These are phyloP conservation scores for Barnardius zonarius DNA, from an alignment of 2,113 vertebrate species.

Conservation along the genomic window DNA sequence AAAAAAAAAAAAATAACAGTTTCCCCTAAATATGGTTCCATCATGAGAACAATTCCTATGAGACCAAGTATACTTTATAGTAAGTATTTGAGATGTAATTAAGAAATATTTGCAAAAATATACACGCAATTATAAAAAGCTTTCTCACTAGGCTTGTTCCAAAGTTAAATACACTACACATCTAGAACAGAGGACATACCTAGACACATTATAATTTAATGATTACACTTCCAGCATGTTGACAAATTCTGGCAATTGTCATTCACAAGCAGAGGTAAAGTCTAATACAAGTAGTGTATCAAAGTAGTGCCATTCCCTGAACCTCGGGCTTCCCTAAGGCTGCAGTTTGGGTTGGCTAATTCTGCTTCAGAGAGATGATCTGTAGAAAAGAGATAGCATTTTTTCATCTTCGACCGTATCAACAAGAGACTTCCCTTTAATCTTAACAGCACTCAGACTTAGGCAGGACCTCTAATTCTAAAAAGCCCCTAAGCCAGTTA, in stretches of 20 bases:
- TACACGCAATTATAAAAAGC: not conserved
- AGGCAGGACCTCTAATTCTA: not conserved
- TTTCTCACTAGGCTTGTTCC: not conserved
- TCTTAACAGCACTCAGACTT: not conserved
- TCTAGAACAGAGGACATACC: not conserved
- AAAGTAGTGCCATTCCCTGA: not conserved
- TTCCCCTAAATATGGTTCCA: not conserved
- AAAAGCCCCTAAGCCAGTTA: not conserved
- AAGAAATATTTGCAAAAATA: not conserved
- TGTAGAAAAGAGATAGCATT: not conserved
- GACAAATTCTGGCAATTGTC: not conserved
- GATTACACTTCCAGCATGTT: not conserved
- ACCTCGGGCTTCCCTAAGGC: not conserved
- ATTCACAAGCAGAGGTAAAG: not conserved
- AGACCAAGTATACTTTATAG: not conserved
- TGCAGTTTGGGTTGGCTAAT: not conserved
- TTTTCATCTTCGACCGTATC: not conserved
- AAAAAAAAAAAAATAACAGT: not conserved
- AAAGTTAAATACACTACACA: not conserved
- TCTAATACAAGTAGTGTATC: not conserved
- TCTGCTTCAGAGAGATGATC: not conserved
- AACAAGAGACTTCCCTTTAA: not conserved
- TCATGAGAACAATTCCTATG: not conserved
- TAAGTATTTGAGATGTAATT: not conserved
- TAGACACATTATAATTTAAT: slow-evolving; percentile 11